phyloP scores from a whole-genome alignment of 1,140 invertebrate species.

The Aphidius ervi region DNA sequence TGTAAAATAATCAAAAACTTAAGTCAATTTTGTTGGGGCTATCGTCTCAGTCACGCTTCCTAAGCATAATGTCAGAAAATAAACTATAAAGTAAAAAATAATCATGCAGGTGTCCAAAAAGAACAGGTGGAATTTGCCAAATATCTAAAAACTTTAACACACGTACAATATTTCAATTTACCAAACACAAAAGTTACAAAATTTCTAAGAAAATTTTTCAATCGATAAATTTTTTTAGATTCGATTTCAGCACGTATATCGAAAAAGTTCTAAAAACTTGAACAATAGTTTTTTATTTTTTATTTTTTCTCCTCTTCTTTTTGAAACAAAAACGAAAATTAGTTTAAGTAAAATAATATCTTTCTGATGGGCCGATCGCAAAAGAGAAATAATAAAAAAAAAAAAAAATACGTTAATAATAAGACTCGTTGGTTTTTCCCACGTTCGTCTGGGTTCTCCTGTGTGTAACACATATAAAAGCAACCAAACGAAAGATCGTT shows the following conservation, averaged over 20 bases:
- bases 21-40: background rate
- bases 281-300: too few relatives aligned
- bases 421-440: constrained; percentile 1
- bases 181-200: too few relatives aligned
- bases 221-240: too few relatives aligned
- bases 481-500: background rate
- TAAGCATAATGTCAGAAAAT: background rate
- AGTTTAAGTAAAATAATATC: too few relatives aligned
- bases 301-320: too few relatives aligned
- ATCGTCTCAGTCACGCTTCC: background rate
- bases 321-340: too few relatives aligned
- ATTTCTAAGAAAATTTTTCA: too few relatives aligned
- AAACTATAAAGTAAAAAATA: background rate
- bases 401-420: background rate
- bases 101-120: constrained; percentile 33
- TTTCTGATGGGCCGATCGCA: background rate
- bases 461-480: background rate
- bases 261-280: too few relatives aligned
- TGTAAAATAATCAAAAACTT: too few relatives aligned
- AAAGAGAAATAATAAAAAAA: too few relatives aligned
- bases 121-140: constrained; percentile 42
- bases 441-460: background rate
- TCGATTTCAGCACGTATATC: too few relatives aligned
- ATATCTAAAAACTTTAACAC: background rate
- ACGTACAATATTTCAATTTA: too few relatives aligned